These are phyloP conservation scores for Suricata suricatta DNA, from an alignment of 2,113 vertebrate species.

Conservation along the genomic window DNA sequence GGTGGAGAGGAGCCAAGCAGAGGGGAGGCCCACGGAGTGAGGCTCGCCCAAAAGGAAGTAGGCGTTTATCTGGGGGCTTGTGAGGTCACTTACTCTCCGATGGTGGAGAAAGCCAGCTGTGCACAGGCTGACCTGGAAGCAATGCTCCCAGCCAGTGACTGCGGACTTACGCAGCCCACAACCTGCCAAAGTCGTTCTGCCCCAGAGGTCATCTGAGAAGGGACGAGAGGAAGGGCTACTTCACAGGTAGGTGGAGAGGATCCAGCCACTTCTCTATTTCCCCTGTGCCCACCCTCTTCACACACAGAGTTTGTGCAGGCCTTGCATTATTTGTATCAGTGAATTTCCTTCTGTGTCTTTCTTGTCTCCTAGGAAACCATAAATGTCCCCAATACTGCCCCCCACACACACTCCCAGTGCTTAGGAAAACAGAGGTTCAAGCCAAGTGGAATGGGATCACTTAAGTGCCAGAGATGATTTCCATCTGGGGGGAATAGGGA, in stretches of 20 bases:
- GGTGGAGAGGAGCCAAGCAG: neutral
- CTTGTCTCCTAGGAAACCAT: neutral
- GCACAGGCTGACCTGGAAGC: neutral
- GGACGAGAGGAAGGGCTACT: neutral
- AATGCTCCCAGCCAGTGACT: neutral
- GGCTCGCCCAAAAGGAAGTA: neutral
- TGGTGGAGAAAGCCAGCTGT: neutral
- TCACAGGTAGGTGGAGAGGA: neutral
- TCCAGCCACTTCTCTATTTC: neutral
- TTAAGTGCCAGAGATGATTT: neutral
- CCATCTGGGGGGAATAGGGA: neutral
- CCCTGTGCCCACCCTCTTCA: neutral
- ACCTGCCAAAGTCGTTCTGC: neutral
- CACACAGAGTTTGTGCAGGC: neutral
- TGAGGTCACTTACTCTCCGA: neutral
- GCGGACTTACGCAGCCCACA: neutral
- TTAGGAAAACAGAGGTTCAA: neutral
- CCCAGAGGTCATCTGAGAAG: neutral
- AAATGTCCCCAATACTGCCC: too few species aligned
- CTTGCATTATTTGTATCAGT: neutral
- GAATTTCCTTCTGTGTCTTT: neutral
- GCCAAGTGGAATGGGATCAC: neutral
- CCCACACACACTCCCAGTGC: rapidly evolving
- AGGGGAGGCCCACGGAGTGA: neutral
- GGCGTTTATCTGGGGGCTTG: neutral